Base-by-base conservation (phyloP, 2,113 vertebrate species). In the Festucalex cinctus region DNA sequence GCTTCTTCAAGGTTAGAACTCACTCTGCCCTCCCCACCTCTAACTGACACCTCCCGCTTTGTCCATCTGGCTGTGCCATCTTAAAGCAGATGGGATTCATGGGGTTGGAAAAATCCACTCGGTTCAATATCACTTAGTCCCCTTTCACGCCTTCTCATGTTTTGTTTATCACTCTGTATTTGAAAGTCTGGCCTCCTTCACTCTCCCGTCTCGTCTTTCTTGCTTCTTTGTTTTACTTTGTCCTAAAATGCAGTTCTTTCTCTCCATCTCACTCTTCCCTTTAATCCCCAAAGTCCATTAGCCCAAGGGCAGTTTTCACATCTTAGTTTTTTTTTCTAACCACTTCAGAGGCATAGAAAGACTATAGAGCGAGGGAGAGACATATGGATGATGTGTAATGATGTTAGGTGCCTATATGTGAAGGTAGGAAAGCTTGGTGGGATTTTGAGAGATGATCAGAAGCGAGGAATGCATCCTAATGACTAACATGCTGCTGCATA, bases 1-100 rank as follows among this genome's bases (percentile, higher is more conserved):
- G 96, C 84, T 99, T 99, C 92, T 98, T 98, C 90, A 98, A 98
- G 94, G 97, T 98, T 83, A 51, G 83, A 7, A 83, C 68, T 66
- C 58, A 32, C 41, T 58, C 65, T 69, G 64, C 65, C 59, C 62
- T 48, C 70, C 26, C 22, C n/a, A n/a, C 10, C 71, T 74, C 76
- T 81, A 79, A 44, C 76, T 87, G 76, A 75, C 82, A 83, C 85
- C 83, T 84, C 83, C 81, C 83, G 85, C 77, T 83, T 76, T 86
- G 77, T 87, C 85, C 85, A 86, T 89, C 83, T 89, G 86, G 78
- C 80, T 82, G 63, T 69, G 53, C 62, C 44, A 54, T 88, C 85
- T 84, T 81, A 70, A 79, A 84, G 76, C 86, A 87, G 83, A 88
- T 76, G 70, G 73, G 78, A 84, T 81, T 88, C 80, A 71, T 67